Percentiles rank a stretch among this genome's conserved stretches.
Conservation (phyloP, 2,113 vertebrate genomes). For the Vulpes vulpes region DNA sequence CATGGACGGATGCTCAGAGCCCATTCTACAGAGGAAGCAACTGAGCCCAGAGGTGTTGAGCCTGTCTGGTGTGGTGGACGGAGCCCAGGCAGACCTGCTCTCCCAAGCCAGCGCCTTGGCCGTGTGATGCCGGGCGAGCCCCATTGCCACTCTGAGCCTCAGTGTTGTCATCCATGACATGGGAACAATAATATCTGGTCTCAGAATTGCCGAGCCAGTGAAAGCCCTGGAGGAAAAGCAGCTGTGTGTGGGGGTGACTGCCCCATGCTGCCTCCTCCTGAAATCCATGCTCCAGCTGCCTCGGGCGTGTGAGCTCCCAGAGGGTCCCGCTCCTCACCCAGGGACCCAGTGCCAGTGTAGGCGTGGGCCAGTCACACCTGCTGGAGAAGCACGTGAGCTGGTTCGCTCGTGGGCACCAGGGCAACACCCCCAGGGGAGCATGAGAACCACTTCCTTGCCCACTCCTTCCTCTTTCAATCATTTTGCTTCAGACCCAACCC, state of each 20-base stretch:
- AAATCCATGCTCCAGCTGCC: accelerated
- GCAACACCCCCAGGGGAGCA: background rate
- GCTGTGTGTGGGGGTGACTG: background rate
- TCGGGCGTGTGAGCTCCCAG: too few relatives aligned
- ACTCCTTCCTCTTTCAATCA: background rate
- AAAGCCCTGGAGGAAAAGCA: background rate
- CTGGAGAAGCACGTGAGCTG: background rate
- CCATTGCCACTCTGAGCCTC: background rate
- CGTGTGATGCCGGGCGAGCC: background rate
- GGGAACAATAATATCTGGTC: background rate
- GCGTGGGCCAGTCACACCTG: background rate
- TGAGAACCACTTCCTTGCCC: background rate
- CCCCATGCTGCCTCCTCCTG: background rate
- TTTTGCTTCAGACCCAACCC: background rate
- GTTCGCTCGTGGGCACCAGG: background rate
- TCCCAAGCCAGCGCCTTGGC: background rate
- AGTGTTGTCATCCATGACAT: background rate
- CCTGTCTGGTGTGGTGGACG: background rate
- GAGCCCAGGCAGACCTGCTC: background rate
- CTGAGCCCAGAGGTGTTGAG: background rate
- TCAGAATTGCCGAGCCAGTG: background rate
- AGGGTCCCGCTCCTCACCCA: background rate
- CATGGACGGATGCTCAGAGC: background rate
- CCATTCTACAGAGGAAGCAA: background rate
- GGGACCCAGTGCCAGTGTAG: background rate